Percentiles rank a stretch among this genome's conserved stretches.
phyloP scores from a whole-genome alignment of 1,140 invertebrate species.

The Cylas formicarius region DNA sequence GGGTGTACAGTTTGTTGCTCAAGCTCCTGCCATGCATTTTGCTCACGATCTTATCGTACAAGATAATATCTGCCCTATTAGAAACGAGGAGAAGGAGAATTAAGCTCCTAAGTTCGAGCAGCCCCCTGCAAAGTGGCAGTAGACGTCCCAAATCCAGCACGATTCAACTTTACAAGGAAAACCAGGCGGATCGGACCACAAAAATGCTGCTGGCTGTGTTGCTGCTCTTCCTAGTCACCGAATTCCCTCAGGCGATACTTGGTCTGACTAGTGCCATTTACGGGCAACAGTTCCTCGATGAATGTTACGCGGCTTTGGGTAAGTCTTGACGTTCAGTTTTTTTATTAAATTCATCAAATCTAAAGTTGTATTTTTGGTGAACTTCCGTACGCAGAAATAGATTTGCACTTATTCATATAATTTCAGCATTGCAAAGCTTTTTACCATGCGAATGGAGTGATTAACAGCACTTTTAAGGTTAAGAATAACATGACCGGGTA shows the following conservation, averaged over 20 bases:
- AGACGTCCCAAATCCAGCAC: conserved; percentile 24
- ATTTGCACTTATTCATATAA: no score
- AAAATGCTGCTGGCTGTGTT: conserved; percentile 89
- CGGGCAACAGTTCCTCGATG: conserved; percentile 62
- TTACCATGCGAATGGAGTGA: no score
- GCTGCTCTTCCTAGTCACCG: conserved; percentile 79
- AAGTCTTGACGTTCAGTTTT: no score
- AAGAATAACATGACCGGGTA: no score
- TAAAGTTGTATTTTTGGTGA: no score
- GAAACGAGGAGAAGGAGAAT: conserved; percentile 65
- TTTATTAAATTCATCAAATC: no score
- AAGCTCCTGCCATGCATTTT: conserved; percentile 79
- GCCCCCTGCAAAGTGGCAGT: conserved; percentile 24
- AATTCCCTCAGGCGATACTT: conserved; percentile 80
- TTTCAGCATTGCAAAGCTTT: no score
- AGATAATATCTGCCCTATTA: conserved; percentile 66
- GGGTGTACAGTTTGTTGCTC: conserved; percentile 78
- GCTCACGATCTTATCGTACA: conserved; percentile 69
- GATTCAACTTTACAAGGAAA: conserved; percentile 53
- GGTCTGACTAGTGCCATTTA: conserved; percentile 67
- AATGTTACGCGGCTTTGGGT: conserved; percentile 72
- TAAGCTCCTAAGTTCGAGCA: conserved; percentile 45
- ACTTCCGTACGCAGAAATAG: no score
- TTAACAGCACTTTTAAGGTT: no score
- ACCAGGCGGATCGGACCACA: conserved; percentile 82